A percentile compares a stretch with the other conserved stretches of the same genome.
phyloP scores from a whole-genome alignment of 2,888 invertebrate species.

The Actias luna region DNA sequence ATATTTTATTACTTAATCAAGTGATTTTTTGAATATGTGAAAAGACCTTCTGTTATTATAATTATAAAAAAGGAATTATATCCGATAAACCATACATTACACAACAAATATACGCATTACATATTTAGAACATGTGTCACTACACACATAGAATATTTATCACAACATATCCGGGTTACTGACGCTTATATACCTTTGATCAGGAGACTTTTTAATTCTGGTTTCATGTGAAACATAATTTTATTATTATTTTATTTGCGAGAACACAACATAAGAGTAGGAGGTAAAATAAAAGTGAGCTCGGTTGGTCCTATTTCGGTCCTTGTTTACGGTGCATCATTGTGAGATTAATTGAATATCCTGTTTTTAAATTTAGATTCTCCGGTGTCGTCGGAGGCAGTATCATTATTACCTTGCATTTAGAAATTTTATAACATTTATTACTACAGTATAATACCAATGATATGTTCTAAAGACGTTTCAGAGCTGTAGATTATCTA shows the following conservation, averaged over 20 bases:
- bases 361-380: conserved; percentile 73
- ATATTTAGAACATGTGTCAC: neutral
- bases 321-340: conserved; percentile 74
- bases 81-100: neutral
- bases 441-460: neutral
- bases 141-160: conserved; percentile 1
- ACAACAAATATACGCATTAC: neutral
- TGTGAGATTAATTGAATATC: conserved; percentile 75
- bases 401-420: neutral
- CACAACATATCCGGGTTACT: neutral
- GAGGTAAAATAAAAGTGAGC: conserved; percentile 66
- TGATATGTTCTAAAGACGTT: too few relatives aligned
- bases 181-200: conserved; percentile 45
- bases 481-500: too few relatives aligned
- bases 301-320: conserved; percentile 67
- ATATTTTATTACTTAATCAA: neutral
- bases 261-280: conserved; percentile 36
- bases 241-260: conserved; percentile 22
- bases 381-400: conserved; percentile 32
- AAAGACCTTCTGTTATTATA: neutral
- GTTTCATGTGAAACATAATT: conserved; percentile 54
- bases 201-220: conserved; percentile 52
- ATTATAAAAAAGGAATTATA: neutral
- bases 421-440: neutral
- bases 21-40: neutral